Evolutionary conservation across 2,888 invertebrate genomes (phyloP), one percentile per base, ranked within the genome.

Genomic region (Molanna angustata): DNA sequence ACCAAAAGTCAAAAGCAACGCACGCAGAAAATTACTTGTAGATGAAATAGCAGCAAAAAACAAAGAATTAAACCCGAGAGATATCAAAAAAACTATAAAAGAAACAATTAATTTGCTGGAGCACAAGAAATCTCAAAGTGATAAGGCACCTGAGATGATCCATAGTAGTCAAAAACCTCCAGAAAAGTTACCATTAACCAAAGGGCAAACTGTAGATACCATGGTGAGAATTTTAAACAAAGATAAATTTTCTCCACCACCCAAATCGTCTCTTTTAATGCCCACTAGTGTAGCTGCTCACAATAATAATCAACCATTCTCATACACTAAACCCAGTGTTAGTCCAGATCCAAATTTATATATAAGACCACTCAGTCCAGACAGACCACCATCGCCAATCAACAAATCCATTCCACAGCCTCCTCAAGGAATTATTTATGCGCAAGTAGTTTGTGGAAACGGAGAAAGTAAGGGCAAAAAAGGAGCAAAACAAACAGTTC

Each of bases 301-400:
- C 60, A 87, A 88, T 65, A 80, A 81, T 61, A 88, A 87, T 65
- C 83, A 88, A 65, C 90, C 89, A 21, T 91, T 91, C 69, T 91
- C 90, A 1, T 91, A 91, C 63, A 86, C 86, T 2, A 77, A 80
- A 62, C 81, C 81, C 4, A 80, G 80, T 63, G 75, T 77, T 2
- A 76, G 73, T 63, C 77, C 77, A 14, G 76, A 76, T 60, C 73
- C 73, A 19, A 76, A 76, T 61, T 57, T 74, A 18, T 74, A 76
- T 60, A 64, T 64, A 9, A 70, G 73, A 58, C 71, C 66, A 52
- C 67, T 73, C 22, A 81, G 80, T 66, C 76, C 75, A 22, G 75
- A 76, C 21, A 69, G 72, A 66, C 65, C 67, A 4, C 70, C 77
- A 52, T 67, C 76, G 14, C 75, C 76, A 64, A 61, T 76, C 39